Conservation (phyloP, 2,888 invertebrate genomes). For the Dryobotodes eremita region DNA sequence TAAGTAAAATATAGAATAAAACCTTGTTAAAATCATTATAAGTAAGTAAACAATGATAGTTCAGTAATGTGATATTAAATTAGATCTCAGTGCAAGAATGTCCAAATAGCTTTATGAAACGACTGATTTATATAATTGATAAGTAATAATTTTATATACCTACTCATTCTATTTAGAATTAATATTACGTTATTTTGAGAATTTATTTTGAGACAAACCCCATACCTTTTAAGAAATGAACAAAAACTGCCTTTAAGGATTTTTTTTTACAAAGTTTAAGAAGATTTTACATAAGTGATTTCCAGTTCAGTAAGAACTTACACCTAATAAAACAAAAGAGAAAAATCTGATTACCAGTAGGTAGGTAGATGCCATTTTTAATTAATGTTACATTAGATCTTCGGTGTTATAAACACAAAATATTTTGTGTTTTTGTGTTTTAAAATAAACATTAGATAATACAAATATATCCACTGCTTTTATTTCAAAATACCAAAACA, state of each 20-base stretch:
- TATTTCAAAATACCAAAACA: constrained; percentile 20
- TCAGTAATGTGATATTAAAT: constrained; percentile 1
- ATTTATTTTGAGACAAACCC: not conserved
- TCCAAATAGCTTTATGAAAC: constrained; percentile 21
- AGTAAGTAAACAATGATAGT: not conserved
- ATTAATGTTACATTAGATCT: constrained; percentile 14
- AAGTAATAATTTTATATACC: constrained; percentile 16
- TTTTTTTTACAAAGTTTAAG: constrained; percentile 5
- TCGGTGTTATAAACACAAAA: constrained; percentile 13
- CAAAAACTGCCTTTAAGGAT: not conserved
- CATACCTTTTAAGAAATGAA: too few relatives aligned
- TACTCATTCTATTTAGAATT: not conserved
- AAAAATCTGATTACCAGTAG: constrained; percentile 20
- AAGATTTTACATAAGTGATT: too few relatives aligned
- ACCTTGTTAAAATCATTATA: constrained; percentile 11
- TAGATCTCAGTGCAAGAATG: constrained; percentile 20
- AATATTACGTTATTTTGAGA: constrained; percentile 1
- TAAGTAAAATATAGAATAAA: constrained; percentile 19
- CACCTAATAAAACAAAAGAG: not conserved
- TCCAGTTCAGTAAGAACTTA: too few relatives aligned
- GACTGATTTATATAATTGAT: constrained; percentile 22
- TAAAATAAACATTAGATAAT: constrained; percentile 24
- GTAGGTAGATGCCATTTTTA: constrained; percentile 24
- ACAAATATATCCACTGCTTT: constrained; percentile 24
- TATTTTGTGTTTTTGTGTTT: constrained; percentile 20